phyloP scores from a whole-genome alignment of 2,113 vertebrate genomes.

The Euleptes europaea region DNA sequence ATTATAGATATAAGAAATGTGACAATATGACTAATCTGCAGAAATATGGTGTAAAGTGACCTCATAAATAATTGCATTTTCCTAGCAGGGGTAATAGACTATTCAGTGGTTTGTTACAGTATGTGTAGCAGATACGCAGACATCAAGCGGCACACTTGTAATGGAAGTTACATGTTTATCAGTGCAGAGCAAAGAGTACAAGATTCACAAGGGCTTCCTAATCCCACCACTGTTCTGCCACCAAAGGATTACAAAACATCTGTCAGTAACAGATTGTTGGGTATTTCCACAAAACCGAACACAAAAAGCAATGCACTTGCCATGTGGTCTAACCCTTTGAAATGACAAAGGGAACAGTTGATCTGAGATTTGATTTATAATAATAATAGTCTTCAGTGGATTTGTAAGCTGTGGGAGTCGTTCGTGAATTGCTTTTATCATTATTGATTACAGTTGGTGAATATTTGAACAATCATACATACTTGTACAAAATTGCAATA shows the following conservation, averaged over 20 bases:
- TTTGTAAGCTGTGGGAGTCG: constrained; percentile 12
- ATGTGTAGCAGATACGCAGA: neutral
- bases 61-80: constrained; percentile 40
- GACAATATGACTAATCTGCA: constrained; percentile 24
- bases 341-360: constrained; percentile 29
- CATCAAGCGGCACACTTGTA: constrained; percentile 10
- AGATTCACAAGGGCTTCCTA: constrained; percentile 49
- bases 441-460: neutral
- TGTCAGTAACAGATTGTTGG: constrained; percentile 55
- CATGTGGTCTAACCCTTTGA: constrained; percentile 6
- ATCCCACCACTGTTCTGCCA: constrained; percentile 53
- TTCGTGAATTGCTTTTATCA: constrained; percentile 24
- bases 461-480: constrained; percentile 9
- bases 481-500: neutral
- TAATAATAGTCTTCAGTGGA: constrained; percentile 12
- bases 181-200: constrained; percentile 44
- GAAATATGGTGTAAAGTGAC: constrained; percentile 11
- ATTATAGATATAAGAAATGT: constrained; percentile 19
- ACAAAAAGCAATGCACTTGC: constrained; percentile 21
- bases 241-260: constrained; percentile 52
- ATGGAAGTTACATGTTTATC: constrained; percentile 46
- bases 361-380: constrained; percentile 37
- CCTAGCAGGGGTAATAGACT: constrained; percentile 2
- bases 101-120: neutral
- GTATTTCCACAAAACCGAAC: constrained; percentile 43